phyloP scores from a whole-genome alignment of 2,888 invertebrate genomes.

The Eupithecia vulgata region DNA sequence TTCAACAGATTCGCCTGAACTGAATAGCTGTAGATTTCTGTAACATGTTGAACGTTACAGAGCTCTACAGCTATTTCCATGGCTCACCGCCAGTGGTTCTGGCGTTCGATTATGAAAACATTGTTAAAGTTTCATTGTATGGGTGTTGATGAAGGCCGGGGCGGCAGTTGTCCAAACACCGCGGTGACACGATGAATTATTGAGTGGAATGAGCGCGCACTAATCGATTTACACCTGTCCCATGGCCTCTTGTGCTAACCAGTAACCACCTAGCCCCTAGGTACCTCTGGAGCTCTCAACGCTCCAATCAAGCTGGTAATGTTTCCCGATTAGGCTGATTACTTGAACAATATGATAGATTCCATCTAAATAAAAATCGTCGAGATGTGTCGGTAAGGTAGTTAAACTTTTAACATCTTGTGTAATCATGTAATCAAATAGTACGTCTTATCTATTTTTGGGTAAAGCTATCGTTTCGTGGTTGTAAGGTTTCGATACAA shows the following conservation, averaged over 20 bases:
- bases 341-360: background rate
- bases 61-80: background rate
- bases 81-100: slow-evolving; percentile 47
- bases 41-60: background rate
- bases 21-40: no score
- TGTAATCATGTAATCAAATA: slow-evolving; percentile 11
- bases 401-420: slow-evolving; percentile 13
- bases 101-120: slow-evolving; percentile 78
- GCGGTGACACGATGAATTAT: slow-evolving; percentile 75
- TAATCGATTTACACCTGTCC: slow-evolving; percentile 82
- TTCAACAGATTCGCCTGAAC: background rate
- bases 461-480: slow-evolving; percentile 19
- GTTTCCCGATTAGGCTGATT: background rate
- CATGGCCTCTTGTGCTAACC: slow-evolving; percentile 19
- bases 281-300: background rate
- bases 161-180: slow-evolving; percentile 80
- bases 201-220: slow-evolving; percentile 67
- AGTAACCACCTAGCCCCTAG: background rate
- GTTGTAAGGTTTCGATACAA: slow-evolving; percentile 17
- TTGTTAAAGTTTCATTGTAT: slow-evolving; percentile 82
- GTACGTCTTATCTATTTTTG: slow-evolving; percentile 17
- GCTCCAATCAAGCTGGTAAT: background rate
- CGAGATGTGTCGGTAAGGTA: background rate
- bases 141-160: slow-evolving; percentile 79
- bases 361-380: background rate